Evolutionary conservation across 2,113 vertebrate genomes (phyloP).

Genomic region (Rhinogobius similis): DNA sequence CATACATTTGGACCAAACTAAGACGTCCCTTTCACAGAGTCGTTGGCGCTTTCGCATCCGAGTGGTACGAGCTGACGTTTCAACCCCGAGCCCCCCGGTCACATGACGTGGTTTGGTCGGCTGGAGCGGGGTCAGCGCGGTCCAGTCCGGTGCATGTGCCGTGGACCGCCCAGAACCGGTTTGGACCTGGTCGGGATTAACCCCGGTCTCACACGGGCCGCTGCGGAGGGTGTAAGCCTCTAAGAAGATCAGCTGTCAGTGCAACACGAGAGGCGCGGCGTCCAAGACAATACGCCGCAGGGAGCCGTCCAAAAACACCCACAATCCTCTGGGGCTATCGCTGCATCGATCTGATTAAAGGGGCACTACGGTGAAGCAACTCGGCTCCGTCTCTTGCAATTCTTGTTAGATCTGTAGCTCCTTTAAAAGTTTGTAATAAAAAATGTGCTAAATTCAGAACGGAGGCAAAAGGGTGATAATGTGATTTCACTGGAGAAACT

Average conservation of each 20-base stretch:
- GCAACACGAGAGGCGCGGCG: not conserved
- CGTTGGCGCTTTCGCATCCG: not conserved
- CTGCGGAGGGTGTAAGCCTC: not conserved
- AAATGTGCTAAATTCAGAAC: too few relatives aligned
- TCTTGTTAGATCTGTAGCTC: too few relatives aligned
- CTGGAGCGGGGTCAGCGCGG: not conserved
- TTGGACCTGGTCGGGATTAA: slow-evolving; percentile 1
- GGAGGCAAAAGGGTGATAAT: too few relatives aligned
- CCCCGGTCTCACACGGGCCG: not conserved
- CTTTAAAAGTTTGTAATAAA: too few relatives aligned
- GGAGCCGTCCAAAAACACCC: not conserved
- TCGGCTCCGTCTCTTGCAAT: too few relatives aligned
- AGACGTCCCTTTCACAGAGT: too few relatives aligned
- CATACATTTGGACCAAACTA: too few relatives aligned
- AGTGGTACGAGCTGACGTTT: not conserved
- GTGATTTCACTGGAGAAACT: too few relatives aligned
- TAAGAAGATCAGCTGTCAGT: slow-evolving; percentile 7
- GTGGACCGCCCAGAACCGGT: not conserved
- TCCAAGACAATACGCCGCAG: not conserved
- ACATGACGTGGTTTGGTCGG: not conserved
- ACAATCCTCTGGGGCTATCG: not conserved
- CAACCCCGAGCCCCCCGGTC: not conserved
- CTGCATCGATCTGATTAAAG: not conserved
- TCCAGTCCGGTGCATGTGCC: not conserved
- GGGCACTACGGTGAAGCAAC: too few relatives aligned